Percentiles rank a stretch among this genome's conserved stretches.
These are phyloP conservation scores for Ochropleura leucogaster DNA, from an alignment of 2,888 invertebrate species.

Conservation along the genomic window DNA sequence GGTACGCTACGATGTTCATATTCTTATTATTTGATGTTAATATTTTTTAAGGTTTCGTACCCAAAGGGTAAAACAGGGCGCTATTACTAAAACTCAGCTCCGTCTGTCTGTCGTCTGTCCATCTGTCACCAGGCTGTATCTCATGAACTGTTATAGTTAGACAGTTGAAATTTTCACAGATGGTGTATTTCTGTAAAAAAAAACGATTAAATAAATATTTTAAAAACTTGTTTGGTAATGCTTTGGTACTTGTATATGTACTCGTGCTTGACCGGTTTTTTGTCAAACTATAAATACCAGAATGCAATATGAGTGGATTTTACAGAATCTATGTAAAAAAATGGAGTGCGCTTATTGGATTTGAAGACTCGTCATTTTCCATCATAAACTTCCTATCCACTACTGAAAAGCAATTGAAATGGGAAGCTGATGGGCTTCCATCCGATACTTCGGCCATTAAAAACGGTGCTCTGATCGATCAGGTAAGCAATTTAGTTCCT, in stretches of 20 bases:
- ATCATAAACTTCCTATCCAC: constrained; percentile 83
- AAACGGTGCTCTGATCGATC: constrained; percentile 95
- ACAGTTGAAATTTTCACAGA: too few species aligned
- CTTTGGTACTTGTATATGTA: too few species aligned
- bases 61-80: too few species aligned
- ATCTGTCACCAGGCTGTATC: too few species aligned
- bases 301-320: constrained; percentile 30
- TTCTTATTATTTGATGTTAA: too few species aligned
- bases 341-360: constrained; percentile 88
- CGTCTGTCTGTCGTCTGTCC: too few species aligned
- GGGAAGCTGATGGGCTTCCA: constrained; percentile 96
- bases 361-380: constrained; percentile 80
- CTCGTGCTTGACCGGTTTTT: too few species aligned
- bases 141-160: too few species aligned
- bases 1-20: constrained; percentile 71
- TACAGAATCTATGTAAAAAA: constrained; percentile 83
- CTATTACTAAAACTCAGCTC: too few species aligned
- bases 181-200: too few species aligned
- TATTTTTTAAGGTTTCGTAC: not conserved
- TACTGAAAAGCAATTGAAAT: constrained; percentile 93
- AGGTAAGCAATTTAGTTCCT: constrained; percentile 85
- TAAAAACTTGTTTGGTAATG: too few species aligned
- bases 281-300: not conserved
- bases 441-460: constrained; percentile 94
- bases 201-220: too few species aligned